phyloP scores from a whole-genome alignment of 2,797 vertebrate genomes.

The Falco biarmicus region DNA sequence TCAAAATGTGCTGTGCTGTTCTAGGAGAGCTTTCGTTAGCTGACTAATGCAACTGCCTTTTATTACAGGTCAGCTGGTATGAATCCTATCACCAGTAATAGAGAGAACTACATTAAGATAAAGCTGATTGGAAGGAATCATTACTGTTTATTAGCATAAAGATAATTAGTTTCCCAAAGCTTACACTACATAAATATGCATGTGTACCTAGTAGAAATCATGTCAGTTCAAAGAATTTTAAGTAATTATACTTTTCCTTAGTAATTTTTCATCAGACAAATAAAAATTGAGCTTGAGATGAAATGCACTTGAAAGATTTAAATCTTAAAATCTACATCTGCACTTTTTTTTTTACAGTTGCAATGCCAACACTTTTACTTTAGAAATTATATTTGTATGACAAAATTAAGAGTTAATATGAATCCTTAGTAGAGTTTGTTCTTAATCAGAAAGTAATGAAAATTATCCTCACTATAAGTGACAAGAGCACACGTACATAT shows the following conservation, averaged over 20 bases:
- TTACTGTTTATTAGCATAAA: slow-evolving; percentile 53
- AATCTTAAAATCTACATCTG: background rate
- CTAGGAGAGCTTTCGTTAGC: slow-evolving; percentile 2
- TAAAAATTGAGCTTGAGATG: background rate
- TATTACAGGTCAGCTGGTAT: slow-evolving; percentile 50
- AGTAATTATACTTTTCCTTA: background rate
- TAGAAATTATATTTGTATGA: background rate
- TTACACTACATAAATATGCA: slow-evolving; percentile 17
- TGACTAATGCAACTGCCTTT: slow-evolving; percentile 39
- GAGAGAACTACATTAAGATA: slow-evolving; percentile 29
- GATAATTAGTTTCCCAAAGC: slow-evolving; percentile 35
- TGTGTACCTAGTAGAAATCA: background rate
- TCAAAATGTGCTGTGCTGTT: slow-evolving; percentile 30
- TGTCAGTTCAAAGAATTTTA: slow-evolving; percentile 1
- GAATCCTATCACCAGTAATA: slow-evolving; percentile 48
- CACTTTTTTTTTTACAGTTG: background rate
- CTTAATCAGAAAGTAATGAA: background rate
- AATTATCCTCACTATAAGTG: background rate
- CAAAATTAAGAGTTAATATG: background rate
- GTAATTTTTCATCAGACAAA: background rate
- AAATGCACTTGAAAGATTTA: background rate
- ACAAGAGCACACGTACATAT: background rate
- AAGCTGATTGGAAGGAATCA: slow-evolving; percentile 37
- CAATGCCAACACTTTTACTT: background rate
- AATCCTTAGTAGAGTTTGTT: background rate